These are phyloP conservation scores for Eptesicus fuscus DNA, from an alignment of 2,113 vertebrate genomes.

Conservation along the genomic window DNA sequence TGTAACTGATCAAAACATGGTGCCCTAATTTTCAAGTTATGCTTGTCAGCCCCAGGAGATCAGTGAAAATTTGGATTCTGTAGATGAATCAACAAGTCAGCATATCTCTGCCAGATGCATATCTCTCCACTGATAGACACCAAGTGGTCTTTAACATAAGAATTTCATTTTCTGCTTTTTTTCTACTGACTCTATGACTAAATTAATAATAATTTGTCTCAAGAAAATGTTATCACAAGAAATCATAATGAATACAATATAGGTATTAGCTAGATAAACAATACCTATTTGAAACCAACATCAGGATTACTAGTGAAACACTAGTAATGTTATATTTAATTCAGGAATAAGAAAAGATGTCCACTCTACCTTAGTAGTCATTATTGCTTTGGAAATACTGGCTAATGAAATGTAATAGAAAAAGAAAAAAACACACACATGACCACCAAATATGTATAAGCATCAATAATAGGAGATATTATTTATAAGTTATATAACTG, in stretches of 20 bases:
- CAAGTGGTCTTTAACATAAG: background rate
- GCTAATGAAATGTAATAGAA: background rate
- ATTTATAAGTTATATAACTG: background rate
- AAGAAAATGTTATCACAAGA: constrained; percentile 4
- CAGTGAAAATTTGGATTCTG: constrained; percentile 48
- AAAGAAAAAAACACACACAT: background rate
- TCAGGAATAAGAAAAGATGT: background rate
- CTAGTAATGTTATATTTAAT: background rate
- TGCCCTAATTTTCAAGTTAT: constrained; percentile 67
- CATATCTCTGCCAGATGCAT: background rate
- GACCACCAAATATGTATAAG: background rate
- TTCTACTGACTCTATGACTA: background rate
- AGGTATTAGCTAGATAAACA: background rate
- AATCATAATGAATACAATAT: background rate
- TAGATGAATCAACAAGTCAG: constrained; percentile 55
- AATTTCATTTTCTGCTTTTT: background rate
- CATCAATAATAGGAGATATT: background rate
- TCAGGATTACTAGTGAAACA: background rate
- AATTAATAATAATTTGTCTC: background rate
- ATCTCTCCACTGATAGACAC: background rate
- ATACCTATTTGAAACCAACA: background rate
- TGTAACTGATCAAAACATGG: constrained; percentile 66
- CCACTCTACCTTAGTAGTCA: background rate
- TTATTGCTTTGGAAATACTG: background rate
- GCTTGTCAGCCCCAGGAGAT: constrained; percentile 68